Evolutionary conservation across 2,797 vertebrate genomes (phyloP).

Genomic region (Psittacula derbiana): DNA sequence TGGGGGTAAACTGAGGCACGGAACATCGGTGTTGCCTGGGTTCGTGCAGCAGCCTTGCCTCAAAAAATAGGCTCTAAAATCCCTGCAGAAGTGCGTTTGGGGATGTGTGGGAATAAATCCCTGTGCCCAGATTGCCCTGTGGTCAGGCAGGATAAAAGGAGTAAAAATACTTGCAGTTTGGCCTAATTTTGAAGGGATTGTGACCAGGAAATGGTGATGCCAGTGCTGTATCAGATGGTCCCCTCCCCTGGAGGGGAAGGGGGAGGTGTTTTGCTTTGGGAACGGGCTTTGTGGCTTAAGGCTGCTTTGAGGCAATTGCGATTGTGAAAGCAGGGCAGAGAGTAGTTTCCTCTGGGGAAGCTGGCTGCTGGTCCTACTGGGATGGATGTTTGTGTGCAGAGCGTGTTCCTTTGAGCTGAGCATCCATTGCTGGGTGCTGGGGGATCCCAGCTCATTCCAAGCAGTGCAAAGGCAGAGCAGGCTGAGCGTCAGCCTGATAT

Average conservation of each 20-base stretch:
- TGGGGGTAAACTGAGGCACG: not conserved
- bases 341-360: not conserved
- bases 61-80: not conserved
- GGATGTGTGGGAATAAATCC: not conserved
- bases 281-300: not conserved
- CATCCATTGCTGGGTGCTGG: not conserved
- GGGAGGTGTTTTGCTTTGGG: not conserved
- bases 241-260: not conserved
- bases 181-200: not conserved
- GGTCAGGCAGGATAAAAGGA: not conserved
- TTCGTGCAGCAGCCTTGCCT: not conserved
- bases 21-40: rapidly evolving
- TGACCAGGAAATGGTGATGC: not conserved
- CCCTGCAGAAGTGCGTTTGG: not conserved
- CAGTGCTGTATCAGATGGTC: not conserved
- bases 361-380: not conserved
- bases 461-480: not conserved
- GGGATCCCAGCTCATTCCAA: not conserved
- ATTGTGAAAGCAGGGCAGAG: not conserved
- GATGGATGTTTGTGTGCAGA: not conserved
- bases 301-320: not conserved
- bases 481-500: rapidly evolving
- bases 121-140: not conserved
- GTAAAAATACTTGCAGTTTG: not conserved
- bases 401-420: not conserved